These are phyloP conservation scores for Drosophila murphyi DNA, from an alignment of 1,140 invertebrate genomes.

Conservation along the genomic window DNA sequence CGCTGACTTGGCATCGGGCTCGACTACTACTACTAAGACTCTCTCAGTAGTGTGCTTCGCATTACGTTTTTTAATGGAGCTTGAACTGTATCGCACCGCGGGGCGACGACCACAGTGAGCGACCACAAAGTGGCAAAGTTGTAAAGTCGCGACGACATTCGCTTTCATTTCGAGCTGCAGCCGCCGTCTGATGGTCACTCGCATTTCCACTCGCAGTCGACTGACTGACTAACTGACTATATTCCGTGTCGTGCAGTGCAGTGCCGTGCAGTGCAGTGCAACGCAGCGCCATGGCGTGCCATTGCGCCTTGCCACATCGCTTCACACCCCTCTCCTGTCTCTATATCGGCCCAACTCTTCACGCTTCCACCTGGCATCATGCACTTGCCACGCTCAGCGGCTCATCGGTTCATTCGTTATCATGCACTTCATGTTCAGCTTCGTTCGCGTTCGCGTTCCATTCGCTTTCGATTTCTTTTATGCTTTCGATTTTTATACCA, in stretches of 20 bases:
- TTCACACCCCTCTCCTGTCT: not conserved
- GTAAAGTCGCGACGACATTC: conserved; percentile 59
- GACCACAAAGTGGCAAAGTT: conserved; percentile 11
- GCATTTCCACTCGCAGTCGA: conserved; percentile 30
- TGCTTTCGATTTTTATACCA: conserved; percentile 78
- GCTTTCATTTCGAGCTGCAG: conserved; percentile 70
- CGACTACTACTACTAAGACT: not conserved
- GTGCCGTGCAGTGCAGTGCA: conserved; percentile 43
- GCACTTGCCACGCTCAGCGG: conserved; percentile 39
- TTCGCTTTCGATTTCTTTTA: conserved; percentile 79
- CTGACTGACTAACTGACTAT: conserved; percentile 21
- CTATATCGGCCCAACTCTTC: not conserved
- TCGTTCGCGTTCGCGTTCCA: conserved; percentile 22
- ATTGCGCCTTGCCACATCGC: conserved; percentile 44
- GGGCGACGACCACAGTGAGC: conserved; percentile 63
- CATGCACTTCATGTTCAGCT: conserved; percentile 72
- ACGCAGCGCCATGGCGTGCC: conserved; percentile 42
- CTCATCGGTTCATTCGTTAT: conserved; percentile 64
- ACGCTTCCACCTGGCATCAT: conserved; percentile 30
- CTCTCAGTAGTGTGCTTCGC: conserved; percentile 5
- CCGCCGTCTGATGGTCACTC: conserved; percentile 66
- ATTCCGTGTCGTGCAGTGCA: conserved; percentile 44
- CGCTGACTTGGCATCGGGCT: no score
- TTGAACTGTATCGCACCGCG: conserved; percentile 73
- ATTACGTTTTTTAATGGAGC: conserved; percentile 70